phyloP scores from a whole-genome alignment of 1,140 invertebrate genomes.

The Drosophila grimshawi region DNA sequence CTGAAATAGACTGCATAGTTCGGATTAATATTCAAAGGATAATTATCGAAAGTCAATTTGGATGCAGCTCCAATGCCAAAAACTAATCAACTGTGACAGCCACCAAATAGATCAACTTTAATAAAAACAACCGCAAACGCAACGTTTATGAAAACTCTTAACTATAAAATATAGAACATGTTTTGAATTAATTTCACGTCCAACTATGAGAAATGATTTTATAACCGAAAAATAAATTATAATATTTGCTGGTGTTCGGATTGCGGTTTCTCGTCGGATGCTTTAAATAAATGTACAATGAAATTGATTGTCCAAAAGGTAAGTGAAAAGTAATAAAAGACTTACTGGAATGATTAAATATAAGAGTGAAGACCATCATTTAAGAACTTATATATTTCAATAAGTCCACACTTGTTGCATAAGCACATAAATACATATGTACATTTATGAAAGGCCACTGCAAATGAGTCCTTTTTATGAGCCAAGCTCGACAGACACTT shows the following conservation, averaged over 20 bases:
- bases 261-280: slow-evolving; percentile 13
- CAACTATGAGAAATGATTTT: neutral
- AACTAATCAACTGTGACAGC: neutral
- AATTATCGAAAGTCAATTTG: too few relatives aligned
- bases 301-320: slow-evolving; percentile 84
- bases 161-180: too few relatives aligned
- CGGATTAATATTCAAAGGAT: too few relatives aligned
- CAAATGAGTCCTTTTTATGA: neutral
- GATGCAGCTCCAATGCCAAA: too few relatives aligned
- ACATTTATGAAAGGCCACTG: neutral
- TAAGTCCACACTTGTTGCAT: slow-evolving; percentile 6
- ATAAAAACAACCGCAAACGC: neutral
- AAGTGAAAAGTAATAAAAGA: slow-evolving; percentile 33
- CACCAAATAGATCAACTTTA: neutral
- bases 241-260: neutral
- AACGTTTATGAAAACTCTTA: too few relatives aligned
- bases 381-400: neutral
- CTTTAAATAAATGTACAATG: slow-evolving; percentile 81
- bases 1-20: too few relatives aligned
- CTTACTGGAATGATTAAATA: neutral
- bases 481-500: slow-evolving; percentile 4
- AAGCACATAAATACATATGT: neutral
- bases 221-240: neutral
- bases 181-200: neutral
- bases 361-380: neutral